A percentile compares a stretch with the other conserved stretches of the same genome.
phyloP scores from a whole-genome alignment of 2,113 vertebrate genomes.

The Lanius collurio region DNA sequence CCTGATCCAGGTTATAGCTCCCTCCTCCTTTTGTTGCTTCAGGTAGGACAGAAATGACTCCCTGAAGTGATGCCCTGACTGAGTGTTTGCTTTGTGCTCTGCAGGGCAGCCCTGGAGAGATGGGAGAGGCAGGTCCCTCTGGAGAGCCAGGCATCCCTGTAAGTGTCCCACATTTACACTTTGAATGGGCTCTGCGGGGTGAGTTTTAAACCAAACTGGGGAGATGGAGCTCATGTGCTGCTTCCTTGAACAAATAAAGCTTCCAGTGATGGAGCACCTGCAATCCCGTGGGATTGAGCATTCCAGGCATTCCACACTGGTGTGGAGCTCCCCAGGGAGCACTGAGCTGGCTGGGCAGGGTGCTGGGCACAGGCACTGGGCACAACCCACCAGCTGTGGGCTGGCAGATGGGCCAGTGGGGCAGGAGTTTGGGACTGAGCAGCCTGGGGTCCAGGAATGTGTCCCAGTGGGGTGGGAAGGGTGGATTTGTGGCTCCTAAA shows the following conservation, averaged over 20 bases:
- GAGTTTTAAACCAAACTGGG: not conserved
- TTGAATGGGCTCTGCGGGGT: fast-evolving
- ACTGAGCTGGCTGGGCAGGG: not conserved
- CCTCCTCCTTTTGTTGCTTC: not conserved
- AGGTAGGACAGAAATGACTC: not conserved
- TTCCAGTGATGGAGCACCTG: fast-evolving
- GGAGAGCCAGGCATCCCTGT: constrained; percentile 98
- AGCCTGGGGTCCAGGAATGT: not conserved
- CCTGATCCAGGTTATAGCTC: not conserved
- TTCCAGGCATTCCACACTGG: not conserved
- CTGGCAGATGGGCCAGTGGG: not conserved
- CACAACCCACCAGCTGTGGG: not conserved
- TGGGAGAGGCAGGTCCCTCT: constrained; percentile 88
- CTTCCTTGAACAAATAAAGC: not conserved
- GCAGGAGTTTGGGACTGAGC: not conserved
- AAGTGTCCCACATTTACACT: constrained; percentile 72
- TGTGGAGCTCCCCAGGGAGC: not conserved
- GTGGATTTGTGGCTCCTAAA: not conserved
- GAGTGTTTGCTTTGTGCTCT: not conserved
- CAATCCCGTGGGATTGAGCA: fast-evolving
- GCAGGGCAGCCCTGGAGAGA: constrained; percentile 85
- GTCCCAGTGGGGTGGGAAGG: not conserved
- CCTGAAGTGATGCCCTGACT: not conserved
- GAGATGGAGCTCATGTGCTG: not conserved
- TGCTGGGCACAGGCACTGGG: not conserved